Evolutionary conservation across 2,113 vertebrate species (phyloP).

Genomic region (Cyanistes caeruleus): DNA sequence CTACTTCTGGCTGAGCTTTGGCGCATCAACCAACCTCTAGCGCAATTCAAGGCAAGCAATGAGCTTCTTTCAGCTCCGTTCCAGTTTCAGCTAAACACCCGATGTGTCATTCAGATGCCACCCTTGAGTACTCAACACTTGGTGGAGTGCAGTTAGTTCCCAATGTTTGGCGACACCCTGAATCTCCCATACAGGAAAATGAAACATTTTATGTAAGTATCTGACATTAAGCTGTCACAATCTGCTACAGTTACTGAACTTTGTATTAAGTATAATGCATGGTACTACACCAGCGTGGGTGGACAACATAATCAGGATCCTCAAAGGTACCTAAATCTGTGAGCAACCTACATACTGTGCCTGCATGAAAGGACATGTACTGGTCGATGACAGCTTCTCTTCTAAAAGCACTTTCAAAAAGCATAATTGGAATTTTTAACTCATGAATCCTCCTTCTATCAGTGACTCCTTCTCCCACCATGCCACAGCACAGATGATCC

Average conservation of each 20-base stretch:
- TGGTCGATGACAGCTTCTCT: not conserved
- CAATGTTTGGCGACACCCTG: conserved; percentile 9
- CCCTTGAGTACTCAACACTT: not conserved
- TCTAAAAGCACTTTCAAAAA: not conserved
- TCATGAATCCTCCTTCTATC: not conserved
- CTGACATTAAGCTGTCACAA: conserved; percentile 43
- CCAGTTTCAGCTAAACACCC: not conserved
- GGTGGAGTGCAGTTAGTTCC: not conserved
- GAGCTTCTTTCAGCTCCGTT: not conserved
- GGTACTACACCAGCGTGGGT: conserved; percentile 4
- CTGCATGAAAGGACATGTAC: not conserved
- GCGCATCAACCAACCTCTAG: not conserved
- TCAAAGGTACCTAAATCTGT: conserved; percentile 48
- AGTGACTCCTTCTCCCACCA: not conserved
- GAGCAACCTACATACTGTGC: conserved; percentile 36
- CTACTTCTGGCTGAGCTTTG: not conserved
- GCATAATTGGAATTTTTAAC: not conserved
- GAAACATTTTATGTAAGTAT: conserved; percentile 41
- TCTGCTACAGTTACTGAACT: conserved; percentile 7
- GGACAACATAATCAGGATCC: conserved; percentile 54
- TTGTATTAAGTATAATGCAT: conserved; percentile 7
- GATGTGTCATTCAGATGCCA: not conserved
- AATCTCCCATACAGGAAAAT: not conserved
- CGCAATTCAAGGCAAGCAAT: not conserved
- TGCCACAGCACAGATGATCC: not conserved